These are phyloP conservation scores for Geopemphigus sp. DNA, from an alignment of 1,140 invertebrate species.

Conservation along the genomic window DNA sequence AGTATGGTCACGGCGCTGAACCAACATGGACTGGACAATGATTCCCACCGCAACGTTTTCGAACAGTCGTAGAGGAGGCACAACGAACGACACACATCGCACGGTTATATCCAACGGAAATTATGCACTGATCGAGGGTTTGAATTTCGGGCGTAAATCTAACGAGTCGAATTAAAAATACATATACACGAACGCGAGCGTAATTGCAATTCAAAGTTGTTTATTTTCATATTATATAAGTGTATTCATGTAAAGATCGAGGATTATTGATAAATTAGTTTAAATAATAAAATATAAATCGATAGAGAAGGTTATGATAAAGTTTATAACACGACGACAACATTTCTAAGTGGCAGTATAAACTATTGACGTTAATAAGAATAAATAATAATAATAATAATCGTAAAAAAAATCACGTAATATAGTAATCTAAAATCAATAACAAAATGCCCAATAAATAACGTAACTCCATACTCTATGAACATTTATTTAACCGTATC, in stretches of 20 bases:
- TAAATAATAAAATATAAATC: conserved; percentile 39
- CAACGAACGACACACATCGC: too few species aligned
- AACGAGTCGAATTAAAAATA: neutral
- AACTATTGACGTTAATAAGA: conserved; percentile 18
- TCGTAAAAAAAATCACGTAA: conserved; percentile 19
- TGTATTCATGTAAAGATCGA: conserved; percentile 32
- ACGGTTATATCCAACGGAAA: too few species aligned
- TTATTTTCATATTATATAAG: conserved; percentile 19
- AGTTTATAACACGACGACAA: conserved; percentile 16
- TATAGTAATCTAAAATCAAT: conserved; percentile 41
- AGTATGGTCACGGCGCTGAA: too few species aligned
- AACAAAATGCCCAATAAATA: conserved; percentile 48
- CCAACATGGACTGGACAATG: too few species aligned
- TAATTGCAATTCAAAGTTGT: neutral
- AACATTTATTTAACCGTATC: conserved; percentile 41
- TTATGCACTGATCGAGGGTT: too few species aligned
- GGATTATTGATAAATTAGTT: conserved; percentile 24
- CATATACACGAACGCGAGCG: too few species aligned
- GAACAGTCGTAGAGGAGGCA: too few species aligned
- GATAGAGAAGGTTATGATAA: conserved; percentile 12
- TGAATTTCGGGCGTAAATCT: too few species aligned
- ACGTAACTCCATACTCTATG: conserved; percentile 27
- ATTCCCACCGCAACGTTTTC: too few species aligned
- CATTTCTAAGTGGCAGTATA: conserved; percentile 10
- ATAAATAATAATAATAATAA: conserved; percentile 13